Percentiles rank a stretch among this genome's conserved stretches.
These are phyloP conservation scores for Petroica traversi DNA, from an alignment of 2,113 vertebrate genomes.

Conservation along the genomic window DNA sequence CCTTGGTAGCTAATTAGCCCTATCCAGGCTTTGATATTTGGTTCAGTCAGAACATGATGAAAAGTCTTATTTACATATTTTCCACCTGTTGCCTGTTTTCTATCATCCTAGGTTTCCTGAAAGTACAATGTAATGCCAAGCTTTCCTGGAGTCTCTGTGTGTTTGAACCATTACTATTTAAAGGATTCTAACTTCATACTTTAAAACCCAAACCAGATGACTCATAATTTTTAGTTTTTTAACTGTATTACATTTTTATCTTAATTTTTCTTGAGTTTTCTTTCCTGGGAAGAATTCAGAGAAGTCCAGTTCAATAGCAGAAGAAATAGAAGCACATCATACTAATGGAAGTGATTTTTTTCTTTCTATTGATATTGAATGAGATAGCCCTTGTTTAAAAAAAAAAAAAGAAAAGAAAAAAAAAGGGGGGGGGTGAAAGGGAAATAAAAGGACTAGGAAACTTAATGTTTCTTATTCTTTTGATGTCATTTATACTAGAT, in stretches of 20 bases:
- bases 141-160: background rate
- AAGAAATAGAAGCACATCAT: background rate
- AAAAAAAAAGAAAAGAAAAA: too few species aligned
- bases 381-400: background rate
- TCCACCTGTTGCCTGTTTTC: background rate
- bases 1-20: conserved; percentile 13
- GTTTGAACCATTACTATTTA: background rate
- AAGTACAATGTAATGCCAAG: background rate
- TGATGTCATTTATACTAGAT: background rate
- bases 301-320: background rate
- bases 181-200: background rate
- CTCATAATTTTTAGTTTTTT: background rate
- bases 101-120: background rate
- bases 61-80: conserved; percentile 41
- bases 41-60: conserved; percentile 17
- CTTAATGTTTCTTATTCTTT: background rate
- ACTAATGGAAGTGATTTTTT: background rate
- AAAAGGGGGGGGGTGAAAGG: too few species aligned
- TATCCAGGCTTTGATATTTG: conserved; percentile 1
- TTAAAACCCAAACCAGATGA: background rate
- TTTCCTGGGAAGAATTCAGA: background rate
- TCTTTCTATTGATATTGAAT: background rate
- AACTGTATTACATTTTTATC: background rate
- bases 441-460: background rate
- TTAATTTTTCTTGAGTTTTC: background rate